Evolutionary conservation across 37 sponge, comb jelly and placozoan genomes (phyloP).

Genomic region (Bolinopsis microptera): DNA sequence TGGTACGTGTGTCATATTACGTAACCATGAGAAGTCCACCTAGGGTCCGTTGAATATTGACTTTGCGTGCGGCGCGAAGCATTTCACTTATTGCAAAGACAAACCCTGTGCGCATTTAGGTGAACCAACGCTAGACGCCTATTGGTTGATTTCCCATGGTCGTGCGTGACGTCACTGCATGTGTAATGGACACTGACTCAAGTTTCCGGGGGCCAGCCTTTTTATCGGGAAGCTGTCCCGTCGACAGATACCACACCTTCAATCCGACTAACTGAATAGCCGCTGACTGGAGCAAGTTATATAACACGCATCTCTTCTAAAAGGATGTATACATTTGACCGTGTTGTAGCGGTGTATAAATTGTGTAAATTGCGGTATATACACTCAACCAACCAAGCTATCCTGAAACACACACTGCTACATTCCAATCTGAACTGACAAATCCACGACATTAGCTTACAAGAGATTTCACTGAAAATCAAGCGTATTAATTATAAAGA

Average conservation of each 20-base stretch:
- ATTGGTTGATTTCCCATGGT: conserved; percentile 29
- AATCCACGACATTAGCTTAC: no score
- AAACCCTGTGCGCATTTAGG: conserved; percentile 39
- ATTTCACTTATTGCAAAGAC: neutral
- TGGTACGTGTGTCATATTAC: neutral
- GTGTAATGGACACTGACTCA: neutral
- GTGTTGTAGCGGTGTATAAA: neutral
- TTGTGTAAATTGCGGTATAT: neutral
- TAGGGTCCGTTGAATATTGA: neutral
- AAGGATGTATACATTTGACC: neutral
- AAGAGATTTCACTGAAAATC: no score
- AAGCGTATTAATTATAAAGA: no score
- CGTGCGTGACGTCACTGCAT: neutral
- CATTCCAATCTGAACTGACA: no score
- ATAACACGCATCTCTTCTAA: neutral
- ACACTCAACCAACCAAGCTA: no score
- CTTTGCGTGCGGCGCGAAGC: conserved; percentile 5
- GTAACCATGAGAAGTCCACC: neutral
- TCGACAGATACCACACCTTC: neutral
- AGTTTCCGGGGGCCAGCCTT: neutral
- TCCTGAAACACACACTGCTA: neutral
- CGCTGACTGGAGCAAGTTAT: neutral
- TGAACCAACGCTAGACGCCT: conserved; percentile 4
- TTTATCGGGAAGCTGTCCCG: neutral
- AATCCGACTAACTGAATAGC: neutral